phyloP scores from a whole-genome alignment of 2,888 invertebrate genomes.

The Stegophylla sp. region DNA sequence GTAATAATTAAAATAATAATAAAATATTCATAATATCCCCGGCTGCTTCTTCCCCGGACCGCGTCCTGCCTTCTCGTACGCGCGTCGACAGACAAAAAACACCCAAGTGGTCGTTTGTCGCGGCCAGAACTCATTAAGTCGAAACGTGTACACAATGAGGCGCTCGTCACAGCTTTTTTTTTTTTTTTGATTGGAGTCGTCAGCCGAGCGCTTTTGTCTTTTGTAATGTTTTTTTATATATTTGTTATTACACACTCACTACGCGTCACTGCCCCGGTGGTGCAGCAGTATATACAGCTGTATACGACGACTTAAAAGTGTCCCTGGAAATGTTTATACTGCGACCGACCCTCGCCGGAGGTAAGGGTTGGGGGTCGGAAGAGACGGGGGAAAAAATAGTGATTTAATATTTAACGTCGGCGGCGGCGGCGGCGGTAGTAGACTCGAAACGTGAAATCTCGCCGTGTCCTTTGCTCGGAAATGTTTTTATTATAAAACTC shows the following conservation, averaged over 20 bases:
- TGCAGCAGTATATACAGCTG: neutral
- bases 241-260: neutral
- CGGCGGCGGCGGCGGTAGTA: neutral
- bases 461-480: conserved; percentile 27
- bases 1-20: neutral
- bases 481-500: neutral
- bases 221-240: neutral
- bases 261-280: neutral
- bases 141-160: neutral
- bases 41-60: too few relatives aligned
- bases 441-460: conserved; percentile 1
- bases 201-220: neutral
- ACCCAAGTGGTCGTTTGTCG: conserved; percentile 4
- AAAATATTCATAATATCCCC: neutral
- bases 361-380: neutral
- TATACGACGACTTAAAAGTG: conserved; percentile 6
- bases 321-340: neutral
- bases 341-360: neutral
- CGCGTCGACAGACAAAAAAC: conserved; percentile 20
- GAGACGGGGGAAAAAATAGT: conserved; percentile 20
- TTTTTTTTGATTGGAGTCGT: neutral
- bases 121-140: conserved; percentile 24
- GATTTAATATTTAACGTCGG: conserved; percentile 32
- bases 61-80: too few relatives aligned
- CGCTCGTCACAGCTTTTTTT: too few relatives aligned